Evolutionary conservation across 2,113 vertebrate genomes (phyloP).

Genomic region (Aptenodytes patagonicus): DNA sequence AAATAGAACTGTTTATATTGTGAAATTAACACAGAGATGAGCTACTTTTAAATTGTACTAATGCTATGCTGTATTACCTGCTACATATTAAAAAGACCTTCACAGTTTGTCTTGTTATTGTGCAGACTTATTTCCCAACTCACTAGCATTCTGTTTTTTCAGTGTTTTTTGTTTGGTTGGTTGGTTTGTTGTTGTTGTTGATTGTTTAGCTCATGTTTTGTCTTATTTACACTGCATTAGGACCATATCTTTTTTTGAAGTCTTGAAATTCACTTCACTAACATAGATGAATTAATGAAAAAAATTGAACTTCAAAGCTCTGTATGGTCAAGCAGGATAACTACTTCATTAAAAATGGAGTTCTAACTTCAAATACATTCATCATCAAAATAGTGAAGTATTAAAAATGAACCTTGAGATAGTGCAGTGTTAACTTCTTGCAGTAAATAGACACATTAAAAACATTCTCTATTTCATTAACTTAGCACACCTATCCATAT

Average conservation of each 20-base stretch:
- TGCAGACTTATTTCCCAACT: not conserved
- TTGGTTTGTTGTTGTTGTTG: not conserved
- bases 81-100: not conserved
- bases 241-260: not conserved
- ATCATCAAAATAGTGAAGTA: not conserved
- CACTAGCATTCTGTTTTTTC: not conserved
- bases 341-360: not conserved
- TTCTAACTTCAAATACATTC: not conserved
- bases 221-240: not conserved
- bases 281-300: not conserved
- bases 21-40: not conserved
- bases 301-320: not conserved
- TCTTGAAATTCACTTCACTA: not conserved
- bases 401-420: not conserved
- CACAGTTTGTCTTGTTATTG: not conserved
- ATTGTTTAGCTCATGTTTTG: not conserved
- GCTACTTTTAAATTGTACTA: not conserved
- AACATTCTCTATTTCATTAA: not conserved
- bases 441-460: not conserved
- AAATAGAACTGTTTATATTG: not conserved
- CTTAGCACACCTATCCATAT: not conserved
- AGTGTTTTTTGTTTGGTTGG: accelerated
- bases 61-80: not conserved
- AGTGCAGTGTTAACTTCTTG: not conserved
- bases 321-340: not conserved